Conservation (phyloP, 2,797 vertebrate genomes). For the Psittacula derbiana region DNA sequence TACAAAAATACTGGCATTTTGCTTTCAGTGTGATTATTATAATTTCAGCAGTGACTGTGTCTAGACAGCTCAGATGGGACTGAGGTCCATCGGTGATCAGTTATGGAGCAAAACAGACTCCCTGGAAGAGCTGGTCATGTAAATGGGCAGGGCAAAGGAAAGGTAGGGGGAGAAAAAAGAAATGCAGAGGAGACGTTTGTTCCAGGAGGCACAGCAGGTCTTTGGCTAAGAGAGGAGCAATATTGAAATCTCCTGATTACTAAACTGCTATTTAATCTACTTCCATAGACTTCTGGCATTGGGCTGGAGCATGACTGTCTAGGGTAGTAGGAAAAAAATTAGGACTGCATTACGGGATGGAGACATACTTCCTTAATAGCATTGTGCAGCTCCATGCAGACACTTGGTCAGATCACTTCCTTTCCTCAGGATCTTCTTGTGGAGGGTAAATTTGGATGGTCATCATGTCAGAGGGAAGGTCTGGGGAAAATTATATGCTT, state of each 20-base stretch:
- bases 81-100: not conserved
- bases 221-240: not conserved
- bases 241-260: not conserved
- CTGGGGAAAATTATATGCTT: not conserved
- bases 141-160: not conserved
- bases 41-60: not conserved
- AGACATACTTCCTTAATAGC: not conserved
- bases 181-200: not conserved
- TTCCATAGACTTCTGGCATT: not conserved
- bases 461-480: not conserved
- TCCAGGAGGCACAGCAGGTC: not conserved
- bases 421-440: not conserved
- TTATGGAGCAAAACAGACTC: not conserved
- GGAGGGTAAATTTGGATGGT: not conserved
- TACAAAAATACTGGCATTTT: slow-evolving; percentile 50
- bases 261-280: not conserved
- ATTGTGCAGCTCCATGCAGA: not conserved
- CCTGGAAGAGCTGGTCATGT: not conserved
- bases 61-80: not conserved
- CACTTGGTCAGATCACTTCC: not conserved
- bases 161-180: not conserved
- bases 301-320: not conserved
- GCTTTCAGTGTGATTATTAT: not conserved
- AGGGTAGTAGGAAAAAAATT: not conserved
- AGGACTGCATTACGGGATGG: not conserved